phyloP scores from a whole-genome alignment of 2,113 vertebrate species.

The Hippoglossus stenolepis region DNA sequence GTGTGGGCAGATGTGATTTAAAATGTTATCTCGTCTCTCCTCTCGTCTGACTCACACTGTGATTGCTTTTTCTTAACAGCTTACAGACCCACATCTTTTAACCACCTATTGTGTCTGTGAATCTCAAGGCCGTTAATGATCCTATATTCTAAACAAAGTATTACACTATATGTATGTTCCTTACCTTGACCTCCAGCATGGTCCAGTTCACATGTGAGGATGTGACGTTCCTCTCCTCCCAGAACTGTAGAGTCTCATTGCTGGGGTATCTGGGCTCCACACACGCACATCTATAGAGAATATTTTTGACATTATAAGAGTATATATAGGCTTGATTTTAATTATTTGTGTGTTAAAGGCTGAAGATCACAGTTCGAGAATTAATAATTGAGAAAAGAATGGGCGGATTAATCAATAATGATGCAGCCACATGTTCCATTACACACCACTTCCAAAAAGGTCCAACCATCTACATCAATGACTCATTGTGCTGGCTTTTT shows the following conservation, averaged over 20 bases:
- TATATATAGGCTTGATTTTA: no score
- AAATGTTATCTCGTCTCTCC: background rate
- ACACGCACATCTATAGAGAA: conserved; percentile 88
- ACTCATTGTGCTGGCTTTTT: conserved; percentile 19
- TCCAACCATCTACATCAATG: background rate
- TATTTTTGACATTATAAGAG: background rate
- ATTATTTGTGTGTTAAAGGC: no score
- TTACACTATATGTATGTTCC: conserved; percentile 8
- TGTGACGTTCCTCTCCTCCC: conserved; percentile 91
- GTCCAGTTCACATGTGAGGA: conserved; percentile 90
- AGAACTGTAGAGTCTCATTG: conserved; percentile 89
- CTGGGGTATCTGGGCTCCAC: conserved; percentile 90
- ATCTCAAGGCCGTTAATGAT: background rate
- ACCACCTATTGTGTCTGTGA: background rate
- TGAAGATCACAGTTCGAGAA: no score
- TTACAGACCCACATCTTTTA: background rate
- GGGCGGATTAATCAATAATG: no score
- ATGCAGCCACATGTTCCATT: background rate
- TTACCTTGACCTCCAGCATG: conserved; percentile 88
- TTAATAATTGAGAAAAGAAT: no score
- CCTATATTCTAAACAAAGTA: background rate
- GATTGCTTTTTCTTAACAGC: background rate
- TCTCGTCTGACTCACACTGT: background rate
- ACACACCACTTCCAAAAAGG: background rate
- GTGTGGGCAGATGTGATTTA: background rate